A percentile compares a stretch with the other conserved stretches of the same genome.
Evolutionary conservation across 2,888 invertebrate species (phyloP).

Genomic region (Amphipoea lucens): DNA sequence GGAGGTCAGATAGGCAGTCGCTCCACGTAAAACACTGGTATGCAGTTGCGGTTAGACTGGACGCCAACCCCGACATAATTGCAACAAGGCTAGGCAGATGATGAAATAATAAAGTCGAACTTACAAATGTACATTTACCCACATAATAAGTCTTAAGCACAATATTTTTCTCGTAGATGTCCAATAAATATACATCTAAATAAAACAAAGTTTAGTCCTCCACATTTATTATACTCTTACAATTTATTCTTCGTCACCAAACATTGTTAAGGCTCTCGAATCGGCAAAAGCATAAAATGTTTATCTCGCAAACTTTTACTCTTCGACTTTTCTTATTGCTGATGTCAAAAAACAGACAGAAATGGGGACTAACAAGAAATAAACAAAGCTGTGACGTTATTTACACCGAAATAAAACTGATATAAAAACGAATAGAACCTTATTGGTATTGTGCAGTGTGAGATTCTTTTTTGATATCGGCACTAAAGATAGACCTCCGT

Average conservation of each 20-base stretch:
- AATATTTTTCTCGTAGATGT: conserved; percentile 21
- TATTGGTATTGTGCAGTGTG: conserved; percentile 32
- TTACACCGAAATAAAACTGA: conserved; percentile 42
- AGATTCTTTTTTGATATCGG: conserved; percentile 13
- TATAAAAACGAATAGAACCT: conserved; percentile 27
- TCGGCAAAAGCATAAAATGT: conserved; percentile 59
- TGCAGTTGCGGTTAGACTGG: background rate
- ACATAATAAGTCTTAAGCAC: background rate
- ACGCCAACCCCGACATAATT: background rate
- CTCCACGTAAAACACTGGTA: background rate
- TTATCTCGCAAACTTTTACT: conserved; percentile 59
- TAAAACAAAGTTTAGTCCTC: conserved; percentile 50
- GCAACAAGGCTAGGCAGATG: background rate
- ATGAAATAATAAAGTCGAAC: background rate
- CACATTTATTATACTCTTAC: conserved; percentile 49
- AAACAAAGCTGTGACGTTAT: conserved; percentile 49
- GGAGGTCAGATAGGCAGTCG: background rate
- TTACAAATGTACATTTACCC: background rate
- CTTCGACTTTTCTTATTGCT: conserved; percentile 59
- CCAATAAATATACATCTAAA: conserved; percentile 37
- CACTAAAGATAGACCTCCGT: background rate
- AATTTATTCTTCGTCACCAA: conserved; percentile 51
- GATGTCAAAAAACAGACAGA: conserved; percentile 55
- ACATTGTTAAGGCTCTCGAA: conserved; percentile 49
- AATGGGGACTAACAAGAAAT: conserved; percentile 41